Percentiles rank a stretch among this genome's conserved stretches.
Conservation (phyloP, 2,888 invertebrate genomes). For the Schizotus pectinicornis region DNA sequence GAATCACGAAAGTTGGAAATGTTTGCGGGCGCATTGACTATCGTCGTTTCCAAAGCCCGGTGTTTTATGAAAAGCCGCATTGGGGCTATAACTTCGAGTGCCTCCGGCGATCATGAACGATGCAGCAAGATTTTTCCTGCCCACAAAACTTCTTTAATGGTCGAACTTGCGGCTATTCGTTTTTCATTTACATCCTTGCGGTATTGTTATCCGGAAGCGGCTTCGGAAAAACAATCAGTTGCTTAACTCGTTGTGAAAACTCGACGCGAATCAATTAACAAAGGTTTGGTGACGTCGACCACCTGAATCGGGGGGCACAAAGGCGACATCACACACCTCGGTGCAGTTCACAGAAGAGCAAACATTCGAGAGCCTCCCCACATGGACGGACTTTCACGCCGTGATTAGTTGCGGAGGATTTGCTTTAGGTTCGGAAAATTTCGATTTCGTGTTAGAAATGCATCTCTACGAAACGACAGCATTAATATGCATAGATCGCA, state of each 20-base stretch:
- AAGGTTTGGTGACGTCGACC: too few species aligned
- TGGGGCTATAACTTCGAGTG: slow-evolving; percentile 29
- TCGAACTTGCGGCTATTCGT: slow-evolving; percentile 7
- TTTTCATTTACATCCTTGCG: slow-evolving; percentile 11
- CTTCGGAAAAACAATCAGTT: background rate
- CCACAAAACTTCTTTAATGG: slow-evolving; percentile 24
- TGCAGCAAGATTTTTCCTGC: slow-evolving; percentile 5
- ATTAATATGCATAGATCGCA: slow-evolving; percentile 26
- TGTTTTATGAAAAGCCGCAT: slow-evolving; percentile 32
- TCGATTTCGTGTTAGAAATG: background rate
- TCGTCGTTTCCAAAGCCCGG: slow-evolving; percentile 21
- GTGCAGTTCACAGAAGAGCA: background rate
- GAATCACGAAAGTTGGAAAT: too few species aligned
- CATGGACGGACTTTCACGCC: background rate
- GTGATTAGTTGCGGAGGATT: background rate
- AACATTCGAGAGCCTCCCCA: background rate
- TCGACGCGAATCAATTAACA: background rate
- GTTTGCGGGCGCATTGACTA: background rate
- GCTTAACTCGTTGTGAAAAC: background rate
- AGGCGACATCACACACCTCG: background rate
- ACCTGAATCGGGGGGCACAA: too few species aligned
- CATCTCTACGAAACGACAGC: background rate
- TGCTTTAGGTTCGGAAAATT: background rate
- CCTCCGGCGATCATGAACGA: slow-evolving; percentile 7
- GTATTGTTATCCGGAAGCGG: background rate